phyloP scores from a whole-genome alignment of 2,888 invertebrate genomes.

The Lithophane semibrunnea region DNA sequence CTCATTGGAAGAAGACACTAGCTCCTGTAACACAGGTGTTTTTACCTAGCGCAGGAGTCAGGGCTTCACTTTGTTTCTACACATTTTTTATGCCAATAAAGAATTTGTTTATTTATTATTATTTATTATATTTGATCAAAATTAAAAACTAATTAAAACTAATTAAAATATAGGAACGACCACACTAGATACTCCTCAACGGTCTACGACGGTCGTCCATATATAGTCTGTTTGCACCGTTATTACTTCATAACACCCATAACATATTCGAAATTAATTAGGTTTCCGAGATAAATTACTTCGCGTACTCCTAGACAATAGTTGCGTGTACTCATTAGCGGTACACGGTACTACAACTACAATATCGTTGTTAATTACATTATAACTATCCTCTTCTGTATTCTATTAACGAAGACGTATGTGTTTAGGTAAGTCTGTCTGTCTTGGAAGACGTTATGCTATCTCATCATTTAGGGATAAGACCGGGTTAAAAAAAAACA shows the following conservation, averaged over 20 bases:
- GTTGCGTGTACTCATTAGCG: conserved; percentile 36
- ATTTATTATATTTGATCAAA: background rate
- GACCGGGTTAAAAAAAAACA: background rate
- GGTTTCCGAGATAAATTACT: conserved; percentile 40
- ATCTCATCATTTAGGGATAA: background rate
- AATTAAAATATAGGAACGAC: background rate
- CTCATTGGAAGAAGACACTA: too few relatives aligned
- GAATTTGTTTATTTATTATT: too few relatives aligned
- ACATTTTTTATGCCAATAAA: too few relatives aligned
- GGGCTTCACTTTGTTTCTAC: too few relatives aligned
- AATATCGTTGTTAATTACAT: conserved; percentile 41
- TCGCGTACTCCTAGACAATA: conserved; percentile 40
- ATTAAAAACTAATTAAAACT: background rate
- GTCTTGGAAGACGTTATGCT: background rate
- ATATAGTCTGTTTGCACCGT: background rate
- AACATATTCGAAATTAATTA: conserved; percentile 50
- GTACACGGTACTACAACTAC: conserved; percentile 27
- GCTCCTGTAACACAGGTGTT: too few relatives aligned
- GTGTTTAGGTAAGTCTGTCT: background rate
- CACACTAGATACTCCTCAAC: background rate
- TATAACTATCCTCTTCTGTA: conserved; percentile 23
- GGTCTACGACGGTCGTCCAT: background rate
- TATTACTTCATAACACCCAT: conserved; percentile 21
- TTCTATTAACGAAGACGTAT: conserved; percentile 12
- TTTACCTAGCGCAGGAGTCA: too few relatives aligned